Conservation (phyloP, 2,888 invertebrate species). For the Clitarchus hookeri region DNA sequence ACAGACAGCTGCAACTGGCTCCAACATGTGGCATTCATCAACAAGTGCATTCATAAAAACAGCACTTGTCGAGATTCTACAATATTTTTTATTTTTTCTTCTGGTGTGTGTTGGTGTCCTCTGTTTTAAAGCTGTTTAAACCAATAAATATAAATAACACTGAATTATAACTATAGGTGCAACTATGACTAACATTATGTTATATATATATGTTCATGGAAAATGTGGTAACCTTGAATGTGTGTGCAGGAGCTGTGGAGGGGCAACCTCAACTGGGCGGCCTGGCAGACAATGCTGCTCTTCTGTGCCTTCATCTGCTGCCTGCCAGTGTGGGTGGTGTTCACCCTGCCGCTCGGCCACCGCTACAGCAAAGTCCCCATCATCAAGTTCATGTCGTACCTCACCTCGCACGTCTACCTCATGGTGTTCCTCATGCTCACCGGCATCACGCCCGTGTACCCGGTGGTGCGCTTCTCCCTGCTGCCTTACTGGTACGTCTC, state of each 20-base stretch:
- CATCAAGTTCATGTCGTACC: constrained; percentile 99
- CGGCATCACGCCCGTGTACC: constrained; percentile 85
- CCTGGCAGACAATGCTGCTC: constrained; percentile 91
- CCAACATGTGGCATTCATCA: no score
- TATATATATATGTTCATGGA: no score
- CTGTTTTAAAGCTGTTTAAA: no score
- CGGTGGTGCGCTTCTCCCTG: constrained; percentile 72
- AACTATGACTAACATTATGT: no score
- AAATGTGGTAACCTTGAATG: constrained; percentile 45
- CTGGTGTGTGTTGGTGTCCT: no score
- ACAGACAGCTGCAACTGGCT: no score
- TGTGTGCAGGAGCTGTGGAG: constrained; percentile 91
- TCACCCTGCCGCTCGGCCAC: constrained; percentile 93
- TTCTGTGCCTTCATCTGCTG: constrained; percentile 91
- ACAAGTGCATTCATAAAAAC: no score
- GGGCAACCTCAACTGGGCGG: constrained; percentile 95
- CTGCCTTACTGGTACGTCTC: constrained; percentile 96
- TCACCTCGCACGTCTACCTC: constrained; percentile 97
- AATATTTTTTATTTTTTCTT: no score
- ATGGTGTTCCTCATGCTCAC: constrained; percentile 91
- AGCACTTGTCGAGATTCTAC: no score
- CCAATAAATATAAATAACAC: no score
- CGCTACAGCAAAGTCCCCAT: constrained; percentile 98
- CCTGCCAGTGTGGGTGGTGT: constrained; percentile 95
- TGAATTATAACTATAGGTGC: no score